Evolutionary conservation across 2,888 invertebrate genomes (phyloP).

Genomic region (Hyalella azteca): DNA sequence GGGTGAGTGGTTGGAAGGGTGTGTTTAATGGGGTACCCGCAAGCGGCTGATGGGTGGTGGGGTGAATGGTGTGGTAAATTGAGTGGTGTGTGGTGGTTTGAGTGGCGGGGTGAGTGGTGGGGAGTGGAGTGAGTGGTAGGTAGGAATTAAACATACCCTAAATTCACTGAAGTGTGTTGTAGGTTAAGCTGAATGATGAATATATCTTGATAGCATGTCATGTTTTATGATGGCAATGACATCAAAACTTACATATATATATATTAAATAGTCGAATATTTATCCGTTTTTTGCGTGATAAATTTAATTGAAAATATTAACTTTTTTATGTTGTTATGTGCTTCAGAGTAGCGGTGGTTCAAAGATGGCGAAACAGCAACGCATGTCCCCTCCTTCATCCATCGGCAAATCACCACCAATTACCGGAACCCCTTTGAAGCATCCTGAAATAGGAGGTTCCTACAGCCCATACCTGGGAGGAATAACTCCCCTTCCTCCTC

Average conservation of each 20-base stretch:
- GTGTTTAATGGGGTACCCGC: not conserved
- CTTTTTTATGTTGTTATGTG: no score
- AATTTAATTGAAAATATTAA: no score
- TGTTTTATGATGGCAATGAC: no score
- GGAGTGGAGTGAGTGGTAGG: no score
- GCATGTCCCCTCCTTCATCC: not conserved
- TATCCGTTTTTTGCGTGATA: no score
- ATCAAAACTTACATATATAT: no score
- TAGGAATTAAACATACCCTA: no score
- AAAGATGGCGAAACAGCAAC: not conserved
- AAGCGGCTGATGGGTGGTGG: not conserved
- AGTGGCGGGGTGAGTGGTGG: not conserved
- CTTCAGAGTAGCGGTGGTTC: not conserved
- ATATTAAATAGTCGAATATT: no score
- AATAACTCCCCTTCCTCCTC: conserved; percentile 39
- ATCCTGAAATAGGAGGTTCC: conserved; percentile 27
- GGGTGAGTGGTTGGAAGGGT: not conserved
- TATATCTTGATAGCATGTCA: no score
- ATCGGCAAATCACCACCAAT: conserved; percentile 12
- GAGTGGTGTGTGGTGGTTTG: not conserved
- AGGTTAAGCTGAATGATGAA: no score
- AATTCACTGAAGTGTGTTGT: no score
- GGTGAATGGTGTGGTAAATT: not conserved
- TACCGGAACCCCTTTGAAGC: not conserved
- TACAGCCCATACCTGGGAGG: conserved; percentile 33